Evolutionary conservation across 1,140 invertebrate species (phyloP), one percentile per base, ranked within the genome.

Genomic region (Brachionus sp.): DNA sequence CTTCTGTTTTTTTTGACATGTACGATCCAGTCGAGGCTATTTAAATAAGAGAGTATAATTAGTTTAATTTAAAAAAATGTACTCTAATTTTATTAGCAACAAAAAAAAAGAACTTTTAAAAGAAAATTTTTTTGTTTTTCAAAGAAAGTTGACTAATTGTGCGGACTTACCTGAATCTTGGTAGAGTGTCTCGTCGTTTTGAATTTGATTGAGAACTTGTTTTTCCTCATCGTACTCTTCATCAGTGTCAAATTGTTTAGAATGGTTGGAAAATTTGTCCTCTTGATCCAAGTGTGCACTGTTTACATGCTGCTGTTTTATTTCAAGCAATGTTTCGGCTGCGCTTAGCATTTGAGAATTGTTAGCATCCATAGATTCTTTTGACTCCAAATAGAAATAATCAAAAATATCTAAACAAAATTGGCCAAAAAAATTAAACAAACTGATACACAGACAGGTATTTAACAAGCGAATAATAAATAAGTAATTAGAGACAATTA

Each of bases 401-500:
- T 29, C 25, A 25, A 29, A 25, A 66, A 66, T 29, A 29, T 75
- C 44, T 75, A 73, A 73, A 42, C 33, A 73, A 42, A 73, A 6
- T 39, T 39, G 37, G 10, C 19, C 35, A 73, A 73, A 75, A 73
- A 73, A 75, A 75, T 50, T 75, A 25, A 75, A 75, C 44, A 7
- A 33, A 75, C 70, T 75, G 39, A 75, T 75, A 46, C 39, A 75
- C 16, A 75, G 70, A 75, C 70, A 75, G 70, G 70, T 75, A 75
- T 35, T 39, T 42, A 19, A 23, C 4, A 70, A 70, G 29, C 16
- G 66, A 70, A 25, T 39, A 73, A 19, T 39, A 9, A 73, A 42
- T 10, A 6, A 75, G 12, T 46, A 75, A 75, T 75, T 75, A 75
- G 42, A 75, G 70, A 46, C 70, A 75, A 75, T 44, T 46, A 50